phyloP scores from a whole-genome alignment of 2,797 vertebrate genomes.

The Sorex maritimensis region DNA sequence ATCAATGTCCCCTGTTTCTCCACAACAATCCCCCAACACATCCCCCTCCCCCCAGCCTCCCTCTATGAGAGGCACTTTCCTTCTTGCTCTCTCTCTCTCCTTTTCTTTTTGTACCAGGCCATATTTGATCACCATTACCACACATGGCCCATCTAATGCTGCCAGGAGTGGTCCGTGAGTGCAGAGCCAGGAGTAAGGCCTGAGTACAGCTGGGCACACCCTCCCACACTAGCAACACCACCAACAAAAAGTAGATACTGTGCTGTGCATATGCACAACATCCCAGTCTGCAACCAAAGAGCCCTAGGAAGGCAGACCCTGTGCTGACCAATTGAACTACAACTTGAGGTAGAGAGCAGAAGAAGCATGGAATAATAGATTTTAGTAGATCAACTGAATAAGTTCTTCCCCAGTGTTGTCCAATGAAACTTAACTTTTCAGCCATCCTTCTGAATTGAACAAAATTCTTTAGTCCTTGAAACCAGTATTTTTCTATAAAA shows the following conservation, averaged over 20 bases:
- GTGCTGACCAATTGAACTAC: not conserved
- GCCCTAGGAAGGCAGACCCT: not conserved
- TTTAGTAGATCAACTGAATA: conserved; percentile 2
- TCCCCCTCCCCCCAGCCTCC: too few relatives aligned
- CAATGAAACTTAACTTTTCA: conserved; percentile 51
- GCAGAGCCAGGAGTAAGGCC: too few relatives aligned
- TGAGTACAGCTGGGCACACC: too few relatives aligned
- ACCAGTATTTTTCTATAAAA: not conserved
- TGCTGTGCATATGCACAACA: not conserved
- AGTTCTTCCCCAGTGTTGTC: not conserved
- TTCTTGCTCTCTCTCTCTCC: too few relatives aligned
- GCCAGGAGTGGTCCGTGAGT: too few relatives aligned
- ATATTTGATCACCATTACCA: too few relatives aligned
- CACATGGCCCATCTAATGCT: too few relatives aligned
- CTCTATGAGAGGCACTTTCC: too few relatives aligned
- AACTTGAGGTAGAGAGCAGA: conserved; percentile 2
- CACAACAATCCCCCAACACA: too few relatives aligned
- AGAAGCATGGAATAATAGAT: not conserved
- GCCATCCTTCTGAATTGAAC: not conserved
- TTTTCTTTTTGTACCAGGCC: too few relatives aligned
- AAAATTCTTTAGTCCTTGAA: conserved; percentile 1
- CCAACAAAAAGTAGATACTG: not conserved
- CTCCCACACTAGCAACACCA: too few relatives aligned
- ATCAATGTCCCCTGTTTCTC: too few relatives aligned
- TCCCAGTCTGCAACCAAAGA: not conserved